A percentile compares a stretch with the other conserved stretches of the same genome.
Evolutionary conservation across 1,140 invertebrate species (phyloP).

Genomic region (Reticulitermes speratus): DNA sequence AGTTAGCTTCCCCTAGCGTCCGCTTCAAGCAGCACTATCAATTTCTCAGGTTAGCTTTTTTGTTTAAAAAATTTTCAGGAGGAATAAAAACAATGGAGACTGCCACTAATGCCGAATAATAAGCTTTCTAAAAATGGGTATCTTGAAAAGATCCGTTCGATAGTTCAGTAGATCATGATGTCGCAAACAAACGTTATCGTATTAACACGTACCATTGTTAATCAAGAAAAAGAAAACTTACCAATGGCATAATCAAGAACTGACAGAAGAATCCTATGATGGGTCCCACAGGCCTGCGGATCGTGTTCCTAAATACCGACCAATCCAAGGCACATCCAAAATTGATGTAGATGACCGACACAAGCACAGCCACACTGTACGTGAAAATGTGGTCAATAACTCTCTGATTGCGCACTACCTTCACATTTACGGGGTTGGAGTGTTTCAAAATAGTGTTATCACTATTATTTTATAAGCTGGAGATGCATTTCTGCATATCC

Average conservation of each 20-base stretch:
- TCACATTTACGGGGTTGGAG: slow-evolving; percentile 49
- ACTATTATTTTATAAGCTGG: slow-evolving; percentile 38
- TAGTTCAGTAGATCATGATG: too few relatives aligned
- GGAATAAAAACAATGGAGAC: too few relatives aligned
- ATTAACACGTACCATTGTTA: too few relatives aligned
- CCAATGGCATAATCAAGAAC: slow-evolving; percentile 86
- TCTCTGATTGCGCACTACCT: slow-evolving; percentile 61
- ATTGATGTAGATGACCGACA: slow-evolving; percentile 86
- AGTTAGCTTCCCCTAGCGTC: too few relatives aligned
- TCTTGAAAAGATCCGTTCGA: too few relatives aligned
- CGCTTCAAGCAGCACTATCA: too few relatives aligned
- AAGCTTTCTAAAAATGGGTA: too few relatives aligned
- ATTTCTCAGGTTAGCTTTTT: too few relatives aligned
- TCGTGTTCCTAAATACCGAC: slow-evolving; percentile 63
- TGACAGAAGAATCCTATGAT: slow-evolving; percentile 79
- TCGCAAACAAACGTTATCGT: too few relatives aligned
- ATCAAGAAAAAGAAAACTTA: slow-evolving; percentile 50
- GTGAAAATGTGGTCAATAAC: slow-evolving; percentile 76
- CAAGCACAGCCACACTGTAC: slow-evolving; percentile 71
- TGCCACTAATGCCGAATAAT: too few relatives aligned
- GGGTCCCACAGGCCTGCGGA: slow-evolving; percentile 79
- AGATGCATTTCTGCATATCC: slow-evolving; percentile 53
- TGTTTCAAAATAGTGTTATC: slow-evolving; percentile 34
- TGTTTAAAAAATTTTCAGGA: too few relatives aligned
- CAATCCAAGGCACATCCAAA: slow-evolving; percentile 90